Conservation (phyloP, 2,797 vertebrate genomes). For the Bryconaethiops microstoma region DNA sequence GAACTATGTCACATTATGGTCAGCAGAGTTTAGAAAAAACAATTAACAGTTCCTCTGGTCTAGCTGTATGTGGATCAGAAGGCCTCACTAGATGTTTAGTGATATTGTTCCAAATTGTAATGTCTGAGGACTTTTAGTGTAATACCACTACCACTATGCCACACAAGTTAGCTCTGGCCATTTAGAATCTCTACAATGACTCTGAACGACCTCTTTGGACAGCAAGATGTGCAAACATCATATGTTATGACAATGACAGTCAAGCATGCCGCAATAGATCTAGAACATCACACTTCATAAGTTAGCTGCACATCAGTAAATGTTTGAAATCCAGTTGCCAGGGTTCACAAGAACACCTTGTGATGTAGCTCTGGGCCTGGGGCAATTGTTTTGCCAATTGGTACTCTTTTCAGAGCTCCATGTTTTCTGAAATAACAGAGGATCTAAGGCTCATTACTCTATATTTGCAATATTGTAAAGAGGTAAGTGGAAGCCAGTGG, state of each 20-base stretch:
- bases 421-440: constrained; percentile 80
- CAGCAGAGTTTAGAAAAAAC: constrained; percentile 71
- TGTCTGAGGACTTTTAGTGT: background rate
- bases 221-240: constrained; percentile 33
- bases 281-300: constrained; percentile 30
- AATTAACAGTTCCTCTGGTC: constrained; percentile 75
- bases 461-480: constrained; percentile 73
- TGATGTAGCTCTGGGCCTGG: constrained; percentile 51
- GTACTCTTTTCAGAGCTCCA: constrained; percentile 64
- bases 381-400: constrained; percentile 58
- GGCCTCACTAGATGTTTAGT: constrained; percentile 38
- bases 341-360: constrained; percentile 59
- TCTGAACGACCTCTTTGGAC: constrained; percentile 21
- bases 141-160: background rate
- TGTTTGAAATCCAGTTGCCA: constrained; percentile 41
- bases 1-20: constrained; percentile 65
- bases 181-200: background rate
- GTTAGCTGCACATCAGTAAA: constrained; percentile 37
- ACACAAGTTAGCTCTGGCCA: background rate
- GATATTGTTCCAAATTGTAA: background rate
- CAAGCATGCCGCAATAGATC: constrained; percentile 17
- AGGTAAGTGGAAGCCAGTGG: constrained; percentile 73
- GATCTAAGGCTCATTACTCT: constrained; percentile 77
- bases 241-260: constrained; percentile 21
- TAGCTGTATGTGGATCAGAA: constrained; percentile 59